These are phyloP conservation scores for Cyprinodon diabolis DNA, from an alignment of 2,797 vertebrate species.

Conservation along the genomic window DNA sequence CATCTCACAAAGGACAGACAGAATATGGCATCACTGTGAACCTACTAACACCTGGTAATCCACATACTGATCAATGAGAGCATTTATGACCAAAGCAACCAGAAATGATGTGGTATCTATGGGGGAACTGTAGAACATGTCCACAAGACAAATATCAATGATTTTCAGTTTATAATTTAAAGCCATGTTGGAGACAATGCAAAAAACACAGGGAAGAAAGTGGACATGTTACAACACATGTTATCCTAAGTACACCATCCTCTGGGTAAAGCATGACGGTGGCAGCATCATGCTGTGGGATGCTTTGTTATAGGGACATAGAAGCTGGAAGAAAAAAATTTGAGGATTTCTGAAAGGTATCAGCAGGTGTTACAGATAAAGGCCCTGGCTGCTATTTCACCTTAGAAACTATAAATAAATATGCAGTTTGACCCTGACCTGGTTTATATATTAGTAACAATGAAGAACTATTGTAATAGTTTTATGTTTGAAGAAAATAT, in stretches of 20 bases:
- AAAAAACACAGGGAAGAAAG: not conserved
- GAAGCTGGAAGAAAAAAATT: not conserved
- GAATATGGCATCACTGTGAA: not conserved
- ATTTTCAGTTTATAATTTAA: not conserved
- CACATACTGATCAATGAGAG: not conserved
- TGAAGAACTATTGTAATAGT: not conserved
- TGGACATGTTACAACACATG: not conserved
- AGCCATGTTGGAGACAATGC: not conserved
- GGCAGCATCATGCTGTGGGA: not conserved
- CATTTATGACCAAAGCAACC: not conserved
- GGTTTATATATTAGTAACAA: not conserved
- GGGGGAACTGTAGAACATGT: too few relatives aligned
- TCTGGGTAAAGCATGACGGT: not conserved
- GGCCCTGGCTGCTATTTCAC: not conserved
- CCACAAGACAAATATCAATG: too few relatives aligned
- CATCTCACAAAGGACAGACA: not conserved
- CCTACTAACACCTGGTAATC: not conserved
- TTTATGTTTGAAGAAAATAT: not conserved
- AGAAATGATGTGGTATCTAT: too few relatives aligned
- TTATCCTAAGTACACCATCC: not conserved
- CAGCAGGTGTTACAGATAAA: not conserved
- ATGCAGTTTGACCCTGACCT: not conserved
- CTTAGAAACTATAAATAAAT: not conserved
- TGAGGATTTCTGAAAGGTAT: not conserved
- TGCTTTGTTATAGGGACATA: not conserved